Evolutionary conservation across 2,113 vertebrate species (phyloP).

Genomic region (Phalacrocorax carbo): DNA sequence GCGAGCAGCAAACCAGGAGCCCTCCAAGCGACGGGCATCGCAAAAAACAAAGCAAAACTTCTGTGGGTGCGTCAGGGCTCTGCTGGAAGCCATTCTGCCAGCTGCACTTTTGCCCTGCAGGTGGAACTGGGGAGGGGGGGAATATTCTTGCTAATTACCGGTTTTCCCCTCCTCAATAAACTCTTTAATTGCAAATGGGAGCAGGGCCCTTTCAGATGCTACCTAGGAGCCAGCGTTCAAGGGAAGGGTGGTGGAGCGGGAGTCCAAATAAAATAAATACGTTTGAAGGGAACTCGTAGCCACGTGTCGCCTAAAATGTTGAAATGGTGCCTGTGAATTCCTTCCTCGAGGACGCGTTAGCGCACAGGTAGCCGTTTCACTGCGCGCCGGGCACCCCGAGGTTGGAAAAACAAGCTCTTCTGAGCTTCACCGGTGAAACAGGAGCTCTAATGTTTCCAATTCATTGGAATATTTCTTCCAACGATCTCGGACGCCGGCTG

Average conservation of each 20-base stretch:
- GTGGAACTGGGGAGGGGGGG: constrained; percentile 8
- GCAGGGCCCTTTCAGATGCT: constrained; percentile 41
- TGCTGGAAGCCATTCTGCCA: constrained; percentile 46
- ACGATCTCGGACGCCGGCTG: background rate
- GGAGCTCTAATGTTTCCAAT: background rate
- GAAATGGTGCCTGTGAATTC: background rate
- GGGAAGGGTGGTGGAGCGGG: background rate
- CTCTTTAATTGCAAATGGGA: constrained; percentile 48
- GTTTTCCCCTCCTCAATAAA: constrained; percentile 53
- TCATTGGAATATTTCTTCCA: background rate
- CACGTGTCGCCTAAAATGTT: constrained; percentile 50
- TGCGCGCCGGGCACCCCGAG: background rate
- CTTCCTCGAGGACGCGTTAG: background rate
- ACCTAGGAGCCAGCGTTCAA: background rate
- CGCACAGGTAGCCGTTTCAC: background rate
- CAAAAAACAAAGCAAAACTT: background rate
- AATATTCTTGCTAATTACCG: constrained; percentile 53
- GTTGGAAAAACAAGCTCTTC: background rate
- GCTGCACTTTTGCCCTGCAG: constrained; percentile 59
- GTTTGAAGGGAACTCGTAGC: background rate
- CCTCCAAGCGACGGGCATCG: background rate
- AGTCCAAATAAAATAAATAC: constrained; percentile 36
- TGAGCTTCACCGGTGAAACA: background rate
- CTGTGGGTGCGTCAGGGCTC: constrained; percentile 15
- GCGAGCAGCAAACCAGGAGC: background rate